phyloP scores from a whole-genome alignment of 2,888 invertebrate genomes.

The Xylota segnis region DNA sequence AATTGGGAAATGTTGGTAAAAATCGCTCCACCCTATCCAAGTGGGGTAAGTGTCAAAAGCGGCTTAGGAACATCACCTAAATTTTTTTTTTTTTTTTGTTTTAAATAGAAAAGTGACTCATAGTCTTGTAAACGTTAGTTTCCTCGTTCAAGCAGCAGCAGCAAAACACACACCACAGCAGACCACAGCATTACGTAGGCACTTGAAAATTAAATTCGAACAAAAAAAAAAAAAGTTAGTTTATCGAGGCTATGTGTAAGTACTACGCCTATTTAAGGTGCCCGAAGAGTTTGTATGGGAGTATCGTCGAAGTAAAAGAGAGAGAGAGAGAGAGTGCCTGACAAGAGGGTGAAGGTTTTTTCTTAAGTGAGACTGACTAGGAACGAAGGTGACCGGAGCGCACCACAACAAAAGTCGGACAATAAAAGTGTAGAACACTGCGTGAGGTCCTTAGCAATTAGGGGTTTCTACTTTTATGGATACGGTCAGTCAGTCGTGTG shows the following conservation, averaged over 20 bases:
- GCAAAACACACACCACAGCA: not conserved
- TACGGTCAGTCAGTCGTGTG: constrained; percentile 6
- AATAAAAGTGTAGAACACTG: constrained; percentile 26
- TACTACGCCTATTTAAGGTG: constrained; percentile 61
- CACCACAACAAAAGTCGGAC: constrained; percentile 11
- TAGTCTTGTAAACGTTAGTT: constrained; percentile 34
- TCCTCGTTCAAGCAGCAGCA: constrained; percentile 21
- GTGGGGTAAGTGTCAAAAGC: constrained; percentile 56
- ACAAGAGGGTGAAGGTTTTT: constrained; percentile 44
- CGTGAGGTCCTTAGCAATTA: constrained; percentile 39
- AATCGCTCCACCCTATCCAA: constrained; percentile 7
- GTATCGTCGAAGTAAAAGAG: constrained; percentile 26
- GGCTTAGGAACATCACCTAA: constrained; percentile 27
- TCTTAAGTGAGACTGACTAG: constrained; percentile 28
- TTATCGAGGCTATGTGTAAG: constrained; percentile 21
- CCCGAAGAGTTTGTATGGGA: constrained; percentile 39
- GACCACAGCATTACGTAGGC: constrained; percentile 45
- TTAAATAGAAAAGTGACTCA: constrained; percentile 49
- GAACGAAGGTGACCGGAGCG: constrained; percentile 16
- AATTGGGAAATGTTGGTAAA: constrained; percentile 28
- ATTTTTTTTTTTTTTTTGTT: not conserved
- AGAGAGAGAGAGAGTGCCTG: constrained; percentile 15
- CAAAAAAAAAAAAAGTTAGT: constrained; percentile 31
- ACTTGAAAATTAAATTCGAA: constrained; percentile 33
- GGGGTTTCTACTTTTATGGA: constrained; percentile 22